Evolutionary conservation across 2,797 vertebrate species (phyloP).

Genomic region (Chloroceryle amazona): DNA sequence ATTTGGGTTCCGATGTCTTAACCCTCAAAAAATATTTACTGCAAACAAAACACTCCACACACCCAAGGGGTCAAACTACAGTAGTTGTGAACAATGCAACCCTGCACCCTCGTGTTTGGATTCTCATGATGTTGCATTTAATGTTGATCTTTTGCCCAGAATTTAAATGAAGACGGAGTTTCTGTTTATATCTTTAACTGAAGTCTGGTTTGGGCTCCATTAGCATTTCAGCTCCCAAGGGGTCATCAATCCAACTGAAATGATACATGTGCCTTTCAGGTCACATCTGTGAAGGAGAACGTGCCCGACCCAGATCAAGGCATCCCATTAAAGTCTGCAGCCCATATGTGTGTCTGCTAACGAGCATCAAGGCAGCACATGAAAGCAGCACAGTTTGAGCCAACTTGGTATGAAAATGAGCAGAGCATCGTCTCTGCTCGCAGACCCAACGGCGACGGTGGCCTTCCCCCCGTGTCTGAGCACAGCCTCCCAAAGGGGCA

Average conservation of each 20-base stretch:
- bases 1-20: slow-evolving; percentile 22
- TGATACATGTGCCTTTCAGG: slow-evolving; percentile 18
- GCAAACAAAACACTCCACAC: background rate
- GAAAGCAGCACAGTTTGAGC: slow-evolving; percentile 26
- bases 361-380: slow-evolving; percentile 38
- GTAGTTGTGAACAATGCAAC: background rate
- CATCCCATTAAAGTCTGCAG: slow-evolving; percentile 57
- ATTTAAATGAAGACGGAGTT: slow-evolving; percentile 41
- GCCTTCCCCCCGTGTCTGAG: background rate
- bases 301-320: slow-evolving; percentile 54
- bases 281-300: slow-evolving; percentile 59
- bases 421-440: background rate
- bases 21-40: slow-evolving; percentile 33
- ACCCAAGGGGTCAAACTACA: background rate
- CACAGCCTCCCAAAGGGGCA: background rate
- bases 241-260: slow-evolving; percentile 58
- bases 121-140: slow-evolving; percentile 15
- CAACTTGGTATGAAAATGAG: background rate
- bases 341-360: slow-evolving; percentile 63
- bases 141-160: slow-evolving; percentile 9
- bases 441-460: background rate
- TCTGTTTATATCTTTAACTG: slow-evolving; percentile 27
- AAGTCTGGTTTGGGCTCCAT: slow-evolving; percentile 29
- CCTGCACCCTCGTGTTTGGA: background rate
- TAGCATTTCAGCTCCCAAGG: slow-evolving; percentile 46